Evolutionary conservation across 2,797 vertebrate genomes (phyloP), one percentile per base, ranked within the genome.

Genomic region (Potorous gilbertii): DNA sequence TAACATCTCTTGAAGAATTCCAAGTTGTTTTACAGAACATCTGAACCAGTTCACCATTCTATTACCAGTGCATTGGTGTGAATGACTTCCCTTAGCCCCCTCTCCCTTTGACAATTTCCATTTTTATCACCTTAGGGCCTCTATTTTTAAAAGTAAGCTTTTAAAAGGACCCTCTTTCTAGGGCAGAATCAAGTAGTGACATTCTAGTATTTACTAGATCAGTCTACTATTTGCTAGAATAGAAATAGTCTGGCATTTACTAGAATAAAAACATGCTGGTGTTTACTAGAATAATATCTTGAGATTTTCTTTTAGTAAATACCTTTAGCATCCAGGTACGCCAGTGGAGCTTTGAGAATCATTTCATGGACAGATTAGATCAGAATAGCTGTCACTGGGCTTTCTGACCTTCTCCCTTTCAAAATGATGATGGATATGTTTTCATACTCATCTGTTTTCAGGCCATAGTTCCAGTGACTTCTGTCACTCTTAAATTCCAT

Each of bases 281-380:
- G 3, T 87, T 87, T 87, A 87, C 24, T 87, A 87, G 21, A 87
- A 87, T 50, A 50, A 87, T 27, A 50, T 50, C 40, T 18, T 28
- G 18, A 50, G 40, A 46, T 87, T 87, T 87, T 46, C 40, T 50
- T 87, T 21, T 87, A 87, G 40, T 46, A 27, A 87, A 46, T 50
- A 46, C 74, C 74, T 87, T 81, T 46, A 87, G 40, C 11, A 66
- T 91, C 9, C 6, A 54, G 90, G 27, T 93, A 95, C 29, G 56
- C 87, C 4, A 91, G 0, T 90, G 54, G n/a, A 21, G 21, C 46
- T 94, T 96, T 93, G 31, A 54, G 91, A 27, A 21, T 55, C 27
- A 55, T 91, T 95, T 94, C 40, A 55, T 90, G 27, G 40, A 90
- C 4, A 81, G 54, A 54, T 95, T 95, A 92, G 55, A 40, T 91